Evolutionary conservation across 2,113 vertebrate species (phyloP), one percentile per base, ranked within the genome.

Genomic region (Takifugu bimaculatus): DNA sequence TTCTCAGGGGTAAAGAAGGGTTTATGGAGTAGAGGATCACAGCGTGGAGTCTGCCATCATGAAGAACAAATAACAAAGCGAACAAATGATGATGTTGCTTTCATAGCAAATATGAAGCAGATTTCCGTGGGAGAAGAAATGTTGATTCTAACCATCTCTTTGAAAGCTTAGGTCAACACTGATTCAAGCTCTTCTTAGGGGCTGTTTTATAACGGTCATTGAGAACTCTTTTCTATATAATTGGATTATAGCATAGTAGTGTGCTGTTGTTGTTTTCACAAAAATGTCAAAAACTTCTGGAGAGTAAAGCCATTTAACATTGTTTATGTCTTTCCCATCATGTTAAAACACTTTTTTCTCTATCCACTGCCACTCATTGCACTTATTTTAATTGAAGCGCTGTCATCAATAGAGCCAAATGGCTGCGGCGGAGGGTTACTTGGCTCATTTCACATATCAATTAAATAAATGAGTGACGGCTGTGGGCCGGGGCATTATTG

Each of bases 351-450:
- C 68, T 77, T 44, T 42, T 67, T 75, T 47, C 53, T 68, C 64
- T 78, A 71, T 79, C 58, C 68, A 63, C 68, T 42, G 66, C 74
- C 66, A 58, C 68, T 75, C 70, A 54, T 68, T 65, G 63, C 70
- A 71, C 79, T 80, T 67, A 71, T 81, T 79, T 74, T 85, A 82
- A 87, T 82, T 74, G 73, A 81, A 86, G 75, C 68, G 70, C 66
- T 75, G 57, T 57, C 25, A 62, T 77, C 47, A 81, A 71, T 77
- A 63, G 80, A 58, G 57, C 39, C 59, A 74, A 76, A 75, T 49
- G 65, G 50, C 56, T 54, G n/a, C 27, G 43, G 45, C 25, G 35
- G 60, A 39, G 57, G 65, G 55, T 58, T 72, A 67, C 77, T 85
- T 77, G 78, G 77, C 77, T 75, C 52, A 57, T 58, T 57, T 68